Evolutionary conservation across 1,140 invertebrate genomes (phyloP).

Genomic region (Leucophenga varia): DNA sequence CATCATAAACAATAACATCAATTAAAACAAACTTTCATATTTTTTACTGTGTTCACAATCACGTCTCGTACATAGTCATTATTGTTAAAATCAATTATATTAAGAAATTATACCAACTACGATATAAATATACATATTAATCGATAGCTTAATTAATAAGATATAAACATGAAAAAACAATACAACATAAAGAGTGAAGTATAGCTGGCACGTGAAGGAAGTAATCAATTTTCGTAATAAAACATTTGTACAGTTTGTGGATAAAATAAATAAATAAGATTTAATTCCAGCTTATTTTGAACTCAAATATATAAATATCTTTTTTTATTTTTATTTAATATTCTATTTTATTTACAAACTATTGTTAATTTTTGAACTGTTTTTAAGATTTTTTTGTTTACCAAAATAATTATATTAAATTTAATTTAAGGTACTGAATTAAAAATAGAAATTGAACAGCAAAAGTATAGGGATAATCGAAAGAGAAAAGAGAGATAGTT

Average conservation of each 20-base stretch:
- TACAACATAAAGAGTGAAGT: slow-evolving; percentile 10
- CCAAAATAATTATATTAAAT: too few species aligned
- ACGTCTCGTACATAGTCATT: slow-evolving; percentile 16
- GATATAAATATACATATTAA: slow-evolving; percentile 3
- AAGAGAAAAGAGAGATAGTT: slow-evolving; percentile 9
- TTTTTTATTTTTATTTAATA: slow-evolving; percentile 29
- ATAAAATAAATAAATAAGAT: too few species aligned
- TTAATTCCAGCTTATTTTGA: slow-evolving; percentile 44
- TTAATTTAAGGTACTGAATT: too few species aligned
- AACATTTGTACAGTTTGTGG: too few species aligned
- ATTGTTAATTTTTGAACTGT: too few species aligned
- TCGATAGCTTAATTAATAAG: slow-evolving; percentile 21
- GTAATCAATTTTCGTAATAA: too few species aligned
- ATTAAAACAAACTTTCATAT: too few species aligned
- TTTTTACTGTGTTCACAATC: too few species aligned
- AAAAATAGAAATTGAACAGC: slow-evolving; percentile 13
- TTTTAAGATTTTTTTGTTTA: too few species aligned
- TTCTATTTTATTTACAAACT: slow-evolving; percentile 30
- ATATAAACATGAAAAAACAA: slow-evolving; percentile 21
- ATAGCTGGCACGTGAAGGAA: too few species aligned
- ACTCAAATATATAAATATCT: neutral
- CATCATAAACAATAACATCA: too few species aligned
- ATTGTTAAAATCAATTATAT: slow-evolving; percentile 17
- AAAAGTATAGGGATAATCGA: neutral
- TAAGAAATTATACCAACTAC: slow-evolving; percentile 11